Conservation (phyloP, 1,140 invertebrate genomes). For the Leptinotarsa defecta region DNA sequence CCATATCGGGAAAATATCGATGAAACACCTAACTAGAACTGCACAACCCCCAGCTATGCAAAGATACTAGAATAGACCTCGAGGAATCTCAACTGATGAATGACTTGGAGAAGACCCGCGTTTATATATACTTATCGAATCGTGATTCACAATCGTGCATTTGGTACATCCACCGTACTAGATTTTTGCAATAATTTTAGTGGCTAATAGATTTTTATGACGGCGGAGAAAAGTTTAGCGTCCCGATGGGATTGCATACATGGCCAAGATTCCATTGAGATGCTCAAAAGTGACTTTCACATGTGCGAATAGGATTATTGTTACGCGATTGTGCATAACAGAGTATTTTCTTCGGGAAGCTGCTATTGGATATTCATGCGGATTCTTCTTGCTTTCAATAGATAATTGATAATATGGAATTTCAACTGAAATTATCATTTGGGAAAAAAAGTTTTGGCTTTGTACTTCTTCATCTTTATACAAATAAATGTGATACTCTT, state of each 20-base stretch:
- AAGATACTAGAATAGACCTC: conserved; percentile 18
- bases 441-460: no score
- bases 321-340: conserved; percentile 30
- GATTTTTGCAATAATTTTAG: conserved; percentile 54
- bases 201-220: conserved; percentile 39
- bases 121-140: conserved; percentile 58
- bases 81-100: conserved; percentile 53
- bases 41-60: conserved; percentile 6
- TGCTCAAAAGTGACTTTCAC: conserved; percentile 36
- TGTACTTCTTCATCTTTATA: no score
- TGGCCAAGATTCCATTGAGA: conserved; percentile 17
- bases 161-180: conserved; percentile 58
- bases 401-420: no score
- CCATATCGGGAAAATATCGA: conserved; percentile 22
- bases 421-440: no score
- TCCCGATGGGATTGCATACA: conserved; percentile 23
- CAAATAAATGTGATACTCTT: no score
- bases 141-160: conserved; percentile 63
- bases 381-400: no score
- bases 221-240: conserved; percentile 33
- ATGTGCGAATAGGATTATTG: conserved; percentile 41
- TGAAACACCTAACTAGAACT: conserved; percentile 7
- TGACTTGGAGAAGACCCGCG: conserved; percentile 59
- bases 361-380: no score
- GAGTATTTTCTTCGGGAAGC: conserved; percentile 34